A percentile compares a stretch with the other conserved stretches of the same genome.
These are phyloP conservation scores for Pristionchus japonicus DNA, from an alignment of 2,888 invertebrate genomes.

Conservation along the genomic window DNA sequence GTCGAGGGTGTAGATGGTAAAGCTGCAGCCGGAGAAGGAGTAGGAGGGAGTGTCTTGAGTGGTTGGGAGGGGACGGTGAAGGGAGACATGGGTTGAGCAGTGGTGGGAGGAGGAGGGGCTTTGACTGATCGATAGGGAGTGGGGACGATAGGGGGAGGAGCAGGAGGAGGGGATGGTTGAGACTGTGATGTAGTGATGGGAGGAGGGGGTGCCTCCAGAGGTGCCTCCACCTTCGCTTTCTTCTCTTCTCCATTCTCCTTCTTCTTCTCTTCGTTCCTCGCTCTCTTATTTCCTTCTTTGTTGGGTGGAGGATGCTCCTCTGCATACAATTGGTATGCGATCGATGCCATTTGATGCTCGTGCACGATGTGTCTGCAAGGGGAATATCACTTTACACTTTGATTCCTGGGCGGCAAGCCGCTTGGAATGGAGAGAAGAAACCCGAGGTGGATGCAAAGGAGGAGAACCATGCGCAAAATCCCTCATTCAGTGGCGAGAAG, in stretches of 20 bases:
- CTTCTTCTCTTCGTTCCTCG: background rate
- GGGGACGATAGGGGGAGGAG: background rate
- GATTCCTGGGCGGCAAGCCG: background rate
- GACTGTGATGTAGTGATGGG: background rate
- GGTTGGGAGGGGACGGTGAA: background rate
- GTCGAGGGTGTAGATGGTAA: background rate
- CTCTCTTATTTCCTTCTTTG: background rate
- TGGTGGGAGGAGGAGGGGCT: background rate
- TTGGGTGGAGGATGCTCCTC: background rate
- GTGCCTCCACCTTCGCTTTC: background rate
- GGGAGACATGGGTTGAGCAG: background rate
- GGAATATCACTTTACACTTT: background rate
- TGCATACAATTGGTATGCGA: constrained; percentile 30
- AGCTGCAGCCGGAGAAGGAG: too few relatives aligned
- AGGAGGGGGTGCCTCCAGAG: too few relatives aligned
- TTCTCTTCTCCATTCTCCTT: background rate
- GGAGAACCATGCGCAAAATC: too few relatives aligned
- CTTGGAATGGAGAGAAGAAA: background rate
- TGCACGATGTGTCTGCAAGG: constrained; percentile 41
- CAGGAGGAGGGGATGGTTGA: background rate
- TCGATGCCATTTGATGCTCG: constrained; percentile 29
- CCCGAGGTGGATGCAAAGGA: too few relatives aligned
- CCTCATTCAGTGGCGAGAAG: background rate
- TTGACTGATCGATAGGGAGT: background rate
- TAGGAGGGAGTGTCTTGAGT: background rate